A percentile compares a stretch with the other conserved stretches of the same genome.
These are phyloP conservation scores for Ichneumoninae sp. DNA, from an alignment of 2,888 invertebrate genomes.

Conservation along the genomic window DNA sequence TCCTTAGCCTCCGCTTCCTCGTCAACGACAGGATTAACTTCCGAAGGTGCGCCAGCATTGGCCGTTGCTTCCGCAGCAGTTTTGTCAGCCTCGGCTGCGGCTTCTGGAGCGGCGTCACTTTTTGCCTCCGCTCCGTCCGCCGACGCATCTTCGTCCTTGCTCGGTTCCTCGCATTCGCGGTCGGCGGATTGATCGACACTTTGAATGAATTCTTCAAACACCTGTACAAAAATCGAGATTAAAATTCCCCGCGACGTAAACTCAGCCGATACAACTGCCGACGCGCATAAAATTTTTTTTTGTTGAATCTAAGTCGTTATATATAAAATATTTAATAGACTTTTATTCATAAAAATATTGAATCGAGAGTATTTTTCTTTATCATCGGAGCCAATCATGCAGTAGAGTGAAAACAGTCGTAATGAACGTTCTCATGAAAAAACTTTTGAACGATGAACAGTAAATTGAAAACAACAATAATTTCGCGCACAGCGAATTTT, in stretches of 20 bases:
- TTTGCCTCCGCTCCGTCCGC: background rate
- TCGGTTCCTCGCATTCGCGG: slow-evolving; percentile 25
- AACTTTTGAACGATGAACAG: slow-evolving; percentile 8
- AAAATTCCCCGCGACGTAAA: slow-evolving; percentile 41
- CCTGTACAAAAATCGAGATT: slow-evolving; percentile 71
- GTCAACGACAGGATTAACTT: background rate
- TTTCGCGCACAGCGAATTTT: slow-evolving; percentile 26
- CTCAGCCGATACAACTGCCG: slow-evolving; percentile 22
- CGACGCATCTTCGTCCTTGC: slow-evolving; percentile 7
- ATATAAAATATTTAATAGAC: slow-evolving; percentile 8
- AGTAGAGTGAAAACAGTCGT: background rate
- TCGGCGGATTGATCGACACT: slow-evolving; percentile 71
- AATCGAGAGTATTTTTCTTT: slow-evolving; percentile 13
- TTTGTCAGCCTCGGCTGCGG: background rate
- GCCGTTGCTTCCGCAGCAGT: background rate
- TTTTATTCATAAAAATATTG: slow-evolving; percentile 10
- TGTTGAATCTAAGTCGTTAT: slow-evolving; percentile 15
- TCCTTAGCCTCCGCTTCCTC: slow-evolving; percentile 27
- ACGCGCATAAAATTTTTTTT: slow-evolving; percentile 30
- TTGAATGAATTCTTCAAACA: slow-evolving; percentile 82
- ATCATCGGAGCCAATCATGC: slow-evolving; percentile 17
- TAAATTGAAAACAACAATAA: slow-evolving; percentile 19
- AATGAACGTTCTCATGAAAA: slow-evolving; percentile 8
- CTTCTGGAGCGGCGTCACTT: background rate
- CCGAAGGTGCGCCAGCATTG: background rate